Base-by-base conservation (phyloP, 2,888 invertebrate genomes). In the Orthonevra nobilis region DNA sequence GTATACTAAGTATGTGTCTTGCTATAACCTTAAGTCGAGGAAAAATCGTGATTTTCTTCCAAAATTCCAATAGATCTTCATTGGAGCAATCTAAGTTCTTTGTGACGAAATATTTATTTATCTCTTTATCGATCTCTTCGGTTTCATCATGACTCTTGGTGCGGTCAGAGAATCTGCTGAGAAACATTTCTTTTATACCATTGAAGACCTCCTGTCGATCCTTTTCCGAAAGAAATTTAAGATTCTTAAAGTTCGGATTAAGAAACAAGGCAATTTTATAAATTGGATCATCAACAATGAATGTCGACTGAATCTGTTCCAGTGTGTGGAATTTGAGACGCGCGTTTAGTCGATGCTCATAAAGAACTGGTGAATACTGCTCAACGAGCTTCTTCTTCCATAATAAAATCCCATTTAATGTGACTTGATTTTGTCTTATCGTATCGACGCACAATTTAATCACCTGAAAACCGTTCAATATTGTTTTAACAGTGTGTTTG, bases 231-330 rank as follows among this genome's bases (percentile, higher is more conserved):
- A 73, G 20, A n/a, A 73, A 58, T 52, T 73, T 73, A 1, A 73
- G 66, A 23, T 50, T 73, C 15, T 73, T 73, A 3, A 73, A 73
- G n/a, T 73, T 73, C 5, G 73, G 73, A 58, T 73, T 73, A 0
- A 73, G 58, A 20, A 73, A 73, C 15, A 73, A 42, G n/a, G 73
- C 73, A 52, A 73, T 73, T 50, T 73, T 73, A 17, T 73, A 73
- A n/a, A 73, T 66, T n/a, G 50, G 42, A 30, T 73, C 42, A 28
- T 73, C 66, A 7, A 73, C 20, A 3, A 44, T 14, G 15, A 73
- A 58, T 5, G 28, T 34, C 6, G 30, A 42, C 36, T 73, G 42
- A 4, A 73, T 73, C 23, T 66, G 7, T 1, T 73, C 66, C 4
- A 73, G 28, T 0, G 66, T 73, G 19, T 73, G 73, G 4, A 36